These are phyloP conservation scores for Periophthalmus magnuspinnatus DNA, from an alignment of 2,797 vertebrate genomes.

Conservation along the genomic window DNA sequence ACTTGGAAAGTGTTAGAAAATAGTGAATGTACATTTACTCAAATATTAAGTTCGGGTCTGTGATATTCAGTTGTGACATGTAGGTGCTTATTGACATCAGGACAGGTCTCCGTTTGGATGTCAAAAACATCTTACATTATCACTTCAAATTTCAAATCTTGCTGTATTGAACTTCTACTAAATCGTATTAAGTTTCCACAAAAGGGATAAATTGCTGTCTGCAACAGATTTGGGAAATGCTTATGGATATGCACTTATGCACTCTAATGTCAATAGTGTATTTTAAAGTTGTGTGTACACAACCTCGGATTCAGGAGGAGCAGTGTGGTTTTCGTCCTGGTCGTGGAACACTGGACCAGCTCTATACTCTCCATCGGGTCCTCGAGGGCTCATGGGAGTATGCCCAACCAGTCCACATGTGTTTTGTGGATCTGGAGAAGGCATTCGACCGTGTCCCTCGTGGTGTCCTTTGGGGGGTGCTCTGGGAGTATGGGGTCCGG, in stretches of 20 bases:
- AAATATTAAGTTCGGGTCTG: conserved; percentile 11
- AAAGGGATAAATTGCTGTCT: not conserved
- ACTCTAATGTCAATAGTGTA: conserved; percentile 30
- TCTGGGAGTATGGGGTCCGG: too few relatives aligned
- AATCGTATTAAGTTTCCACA: not conserved
- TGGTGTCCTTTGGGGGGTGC: too few relatives aligned
- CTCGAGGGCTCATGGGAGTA: too few relatives aligned
- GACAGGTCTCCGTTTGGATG: not conserved
- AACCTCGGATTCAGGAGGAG: too few relatives aligned
- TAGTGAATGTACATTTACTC: conserved; percentile 73
- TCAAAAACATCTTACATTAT: not conserved
- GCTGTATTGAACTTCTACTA: not conserved
- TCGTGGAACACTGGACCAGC: too few relatives aligned
- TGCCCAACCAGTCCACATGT: too few relatives aligned
- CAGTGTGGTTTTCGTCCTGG: too few relatives aligned
- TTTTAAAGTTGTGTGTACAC: conserved; percentile 42
- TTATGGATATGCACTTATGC: conserved; percentile 28
- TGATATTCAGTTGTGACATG: not conserved
- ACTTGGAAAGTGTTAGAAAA: conserved; percentile 19
- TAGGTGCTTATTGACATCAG: not conserved
- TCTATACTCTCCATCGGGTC: too few relatives aligned
- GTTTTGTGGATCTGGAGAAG: too few relatives aligned
- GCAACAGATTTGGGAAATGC: conserved; percentile 48
- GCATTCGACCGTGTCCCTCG: too few relatives aligned
- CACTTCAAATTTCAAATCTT: not conserved